Conservation (phyloP, 2,797 vertebrate genomes). For the Acipenser ruthenus region DNA sequence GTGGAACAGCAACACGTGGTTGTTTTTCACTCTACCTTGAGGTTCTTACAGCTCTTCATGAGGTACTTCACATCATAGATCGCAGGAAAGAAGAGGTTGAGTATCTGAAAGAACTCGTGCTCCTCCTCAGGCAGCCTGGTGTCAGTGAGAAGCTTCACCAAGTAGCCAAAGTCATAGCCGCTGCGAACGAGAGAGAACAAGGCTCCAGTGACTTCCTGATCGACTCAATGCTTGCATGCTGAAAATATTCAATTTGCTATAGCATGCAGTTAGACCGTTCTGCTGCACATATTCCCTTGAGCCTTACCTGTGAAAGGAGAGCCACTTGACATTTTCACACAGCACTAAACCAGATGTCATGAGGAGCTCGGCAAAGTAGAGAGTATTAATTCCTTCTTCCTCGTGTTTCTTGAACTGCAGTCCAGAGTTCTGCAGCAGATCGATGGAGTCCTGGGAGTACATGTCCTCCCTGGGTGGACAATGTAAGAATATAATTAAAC, state of each 20-base stretch:
- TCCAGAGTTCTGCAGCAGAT: conserved; percentile 93
- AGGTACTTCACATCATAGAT: conserved; percentile 98
- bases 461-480: conserved; percentile 80
- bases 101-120: conserved; percentile 95
- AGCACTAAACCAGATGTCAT: conserved; percentile 97
- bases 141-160: conserved; percentile 95
- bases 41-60: conserved; percentile 99
- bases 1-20: no score
- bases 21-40: conserved; percentile 68
- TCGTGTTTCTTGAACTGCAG: conserved; percentile 97
- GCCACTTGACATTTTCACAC: conserved; percentile 96
- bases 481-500: conserved; percentile 6
- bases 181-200: conserved; percentile 41
- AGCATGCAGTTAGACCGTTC: neutral
- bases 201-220: no score
- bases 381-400: conserved; percentile 91
- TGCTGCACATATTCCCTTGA: neutral
- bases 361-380: conserved; percentile 92
- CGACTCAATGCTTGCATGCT: no score
- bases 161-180: conserved; percentile 96
- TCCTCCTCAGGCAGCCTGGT: conserved; percentile 91
- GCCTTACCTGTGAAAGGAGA: conserved; percentile 92
- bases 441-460: conserved; percentile 98
- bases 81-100: conserved; percentile 95
- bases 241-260: no score